Conservation (phyloP, 2,888 invertebrate species). For the Zhuqinia jingwanae region DNA sequence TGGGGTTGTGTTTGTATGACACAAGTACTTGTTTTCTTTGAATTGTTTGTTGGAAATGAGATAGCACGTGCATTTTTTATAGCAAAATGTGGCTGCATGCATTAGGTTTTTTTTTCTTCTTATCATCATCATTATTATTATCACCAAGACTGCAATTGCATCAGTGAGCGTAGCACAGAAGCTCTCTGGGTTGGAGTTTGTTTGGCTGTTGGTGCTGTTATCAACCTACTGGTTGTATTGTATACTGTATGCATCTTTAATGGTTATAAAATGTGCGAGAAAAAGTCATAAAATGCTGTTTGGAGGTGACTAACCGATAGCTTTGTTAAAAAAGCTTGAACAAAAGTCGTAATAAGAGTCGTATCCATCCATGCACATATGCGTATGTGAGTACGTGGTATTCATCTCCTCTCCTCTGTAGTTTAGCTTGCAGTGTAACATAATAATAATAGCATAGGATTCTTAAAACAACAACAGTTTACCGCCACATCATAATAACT, state of each 20-base stretch:
- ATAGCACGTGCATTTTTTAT: background rate
- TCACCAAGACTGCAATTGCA: too few relatives aligned
- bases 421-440: background rate
- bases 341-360: too few relatives aligned
- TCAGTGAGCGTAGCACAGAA: too few relatives aligned
- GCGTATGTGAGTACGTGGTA: background rate
- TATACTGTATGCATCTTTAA: slow-evolving; percentile 41
- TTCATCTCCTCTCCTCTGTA: background rate
- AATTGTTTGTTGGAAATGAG: background rate
- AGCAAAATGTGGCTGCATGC: too few relatives aligned
- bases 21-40: too few relatives aligned
- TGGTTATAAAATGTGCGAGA: slow-evolving; percentile 41
- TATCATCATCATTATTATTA: too few relatives aligned
- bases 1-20: too few relatives aligned
- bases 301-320: slow-evolving; percentile 42
- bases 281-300: slow-evolving; percentile 31
- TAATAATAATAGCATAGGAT: slow-evolving; percentile 11
- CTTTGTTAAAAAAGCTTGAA: slow-evolving; percentile 24
- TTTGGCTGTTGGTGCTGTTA: background rate
- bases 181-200: too few relatives aligned
- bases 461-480: background rate
- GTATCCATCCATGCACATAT: too few relatives aligned
- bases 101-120: too few relatives aligned
- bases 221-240: too few relatives aligned
- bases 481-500: slow-evolving; percentile 8